Evolutionary conservation across 1,140 invertebrate species (phyloP).

Genomic region (Cydia fagiglandana): DNA sequence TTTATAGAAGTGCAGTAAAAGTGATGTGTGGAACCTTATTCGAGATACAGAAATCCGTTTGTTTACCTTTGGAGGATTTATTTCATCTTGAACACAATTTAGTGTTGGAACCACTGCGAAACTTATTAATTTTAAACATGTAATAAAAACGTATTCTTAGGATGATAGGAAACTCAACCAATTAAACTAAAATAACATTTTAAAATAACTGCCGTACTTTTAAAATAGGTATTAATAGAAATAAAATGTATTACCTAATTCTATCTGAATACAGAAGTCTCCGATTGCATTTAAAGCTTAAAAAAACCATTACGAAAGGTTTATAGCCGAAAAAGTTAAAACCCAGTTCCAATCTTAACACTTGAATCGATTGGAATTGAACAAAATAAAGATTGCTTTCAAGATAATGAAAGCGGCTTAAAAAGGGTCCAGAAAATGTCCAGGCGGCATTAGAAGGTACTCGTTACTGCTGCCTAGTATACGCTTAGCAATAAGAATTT

Average conservation of each 20-base stretch:
- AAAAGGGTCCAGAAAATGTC: constrained; percentile 49
- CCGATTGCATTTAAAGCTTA: constrained; percentile 35
- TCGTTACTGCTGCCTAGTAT: constrained; percentile 37
- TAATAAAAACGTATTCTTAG: not conserved
- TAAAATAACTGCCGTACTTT: not conserved
- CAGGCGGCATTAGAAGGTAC: constrained; percentile 40
- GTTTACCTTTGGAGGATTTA: constrained; percentile 33
- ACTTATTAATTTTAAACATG: not conserved
- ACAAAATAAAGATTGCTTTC: constrained; percentile 53
- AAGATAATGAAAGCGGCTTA: constrained; percentile 50
- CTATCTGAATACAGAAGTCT: not conserved
- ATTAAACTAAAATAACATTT: no score
- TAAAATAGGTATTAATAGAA: not conserved
- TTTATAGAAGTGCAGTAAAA: constrained; percentile 40
- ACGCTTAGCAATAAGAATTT: constrained; percentile 39
- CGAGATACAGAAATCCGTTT: not conserved
- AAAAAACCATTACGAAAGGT: constrained; percentile 41
- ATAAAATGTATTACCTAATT: not conserved
- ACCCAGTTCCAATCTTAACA: constrained; percentile 47
- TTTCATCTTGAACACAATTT: not conserved
- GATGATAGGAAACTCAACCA: not conserved
- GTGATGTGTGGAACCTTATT: constrained; percentile 35
- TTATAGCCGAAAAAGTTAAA: constrained; percentile 45
- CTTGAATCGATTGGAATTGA: constrained; percentile 46
- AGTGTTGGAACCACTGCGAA: not conserved